Evolutionary conservation across 2,113 vertebrate species (phyloP).

Genomic region (Phyllostomus discolor): DNA sequence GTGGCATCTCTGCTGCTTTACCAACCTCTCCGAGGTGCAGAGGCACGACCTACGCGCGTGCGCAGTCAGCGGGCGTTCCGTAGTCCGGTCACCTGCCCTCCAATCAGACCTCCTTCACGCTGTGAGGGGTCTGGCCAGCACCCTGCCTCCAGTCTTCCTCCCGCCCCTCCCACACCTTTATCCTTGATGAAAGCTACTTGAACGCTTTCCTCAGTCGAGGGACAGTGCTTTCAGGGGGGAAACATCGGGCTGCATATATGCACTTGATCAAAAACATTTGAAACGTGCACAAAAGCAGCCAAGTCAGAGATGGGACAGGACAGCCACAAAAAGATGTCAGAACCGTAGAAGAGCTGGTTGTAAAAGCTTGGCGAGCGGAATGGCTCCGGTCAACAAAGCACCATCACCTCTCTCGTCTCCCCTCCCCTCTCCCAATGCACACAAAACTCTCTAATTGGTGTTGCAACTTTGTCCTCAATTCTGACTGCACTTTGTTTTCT

Average conservation of each 20-base stretch:
- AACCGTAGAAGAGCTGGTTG: neutral
- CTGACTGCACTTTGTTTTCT: neutral
- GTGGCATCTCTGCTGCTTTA: constrained; percentile 3
- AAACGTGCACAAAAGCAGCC: constrained; percentile 41
- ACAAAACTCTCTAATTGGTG: constrained; percentile 15
- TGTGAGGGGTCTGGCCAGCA: neutral
- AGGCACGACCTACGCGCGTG: neutral
- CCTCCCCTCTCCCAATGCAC: neutral
- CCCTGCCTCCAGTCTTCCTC: neutral
- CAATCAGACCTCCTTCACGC: constrained; percentile 19
- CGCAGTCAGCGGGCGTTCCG: neutral
- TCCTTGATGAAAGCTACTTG: constrained; percentile 39
- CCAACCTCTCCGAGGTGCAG: neutral
- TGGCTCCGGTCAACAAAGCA: neutral
- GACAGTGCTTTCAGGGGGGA: constrained; percentile 12
- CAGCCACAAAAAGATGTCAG: constrained; percentile 32
- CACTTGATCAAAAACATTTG: constrained; percentile 52
- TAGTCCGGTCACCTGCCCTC: neutral
- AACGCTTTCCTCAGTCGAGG: neutral
- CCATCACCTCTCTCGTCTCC: neutral
- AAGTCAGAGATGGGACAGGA: neutral
- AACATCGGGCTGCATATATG: neutral
- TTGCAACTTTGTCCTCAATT: neutral
- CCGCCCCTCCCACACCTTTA: neutral
- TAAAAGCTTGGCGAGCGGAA: neutral